A percentile compares a stretch with the other conserved stretches of the same genome.
phyloP scores from a whole-genome alignment of 30 jellyfish, hydroid and myxozoan species.

The Aurelia aurita region DNA sequence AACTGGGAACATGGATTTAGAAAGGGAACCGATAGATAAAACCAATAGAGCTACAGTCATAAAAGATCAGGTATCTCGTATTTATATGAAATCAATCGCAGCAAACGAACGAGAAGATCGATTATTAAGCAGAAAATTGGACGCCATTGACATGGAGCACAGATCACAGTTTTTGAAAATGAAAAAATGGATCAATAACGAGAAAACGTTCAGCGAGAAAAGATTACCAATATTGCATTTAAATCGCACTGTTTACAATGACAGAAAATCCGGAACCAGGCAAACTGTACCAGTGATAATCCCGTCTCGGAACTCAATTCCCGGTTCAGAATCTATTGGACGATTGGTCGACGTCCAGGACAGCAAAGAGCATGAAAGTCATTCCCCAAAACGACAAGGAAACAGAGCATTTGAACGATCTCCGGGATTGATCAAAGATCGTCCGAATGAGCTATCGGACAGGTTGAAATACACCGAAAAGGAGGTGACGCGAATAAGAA shows the following conservation, averaged over 20 bases:
- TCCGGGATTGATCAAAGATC: neutral
- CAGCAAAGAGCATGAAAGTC: neutral
- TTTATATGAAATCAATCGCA: conserved; percentile 51
- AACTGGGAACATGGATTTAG: no score
- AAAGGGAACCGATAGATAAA: no score
- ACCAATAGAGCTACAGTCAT: conserved; percentile 7
- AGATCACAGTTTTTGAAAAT: conserved; percentile 18
- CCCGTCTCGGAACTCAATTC: neutral
- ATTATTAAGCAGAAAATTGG: conserved; percentile 8
- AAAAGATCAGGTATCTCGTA: conserved; percentile 25
- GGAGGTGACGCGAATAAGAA: conserved; percentile 45
- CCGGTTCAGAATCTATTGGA: neutral
- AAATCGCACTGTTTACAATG: neutral
- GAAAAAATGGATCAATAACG: conserved; percentile 34
- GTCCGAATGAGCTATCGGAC: conserved; percentile 12
- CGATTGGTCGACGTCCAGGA: neutral
- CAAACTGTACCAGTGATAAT: neutral
- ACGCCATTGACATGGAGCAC: conserved; percentile 41
- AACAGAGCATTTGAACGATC: neutral
- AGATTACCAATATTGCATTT: neutral
- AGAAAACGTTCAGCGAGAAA: conserved; percentile 10
- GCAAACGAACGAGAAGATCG: conserved; percentile 70
- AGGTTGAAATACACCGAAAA: conserved; percentile 53
- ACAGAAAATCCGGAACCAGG: neutral
- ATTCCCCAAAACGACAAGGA: neutral